phyloP scores from a whole-genome alignment of 1,140 invertebrate species.

The Anagrus nilaparvatae region DNA sequence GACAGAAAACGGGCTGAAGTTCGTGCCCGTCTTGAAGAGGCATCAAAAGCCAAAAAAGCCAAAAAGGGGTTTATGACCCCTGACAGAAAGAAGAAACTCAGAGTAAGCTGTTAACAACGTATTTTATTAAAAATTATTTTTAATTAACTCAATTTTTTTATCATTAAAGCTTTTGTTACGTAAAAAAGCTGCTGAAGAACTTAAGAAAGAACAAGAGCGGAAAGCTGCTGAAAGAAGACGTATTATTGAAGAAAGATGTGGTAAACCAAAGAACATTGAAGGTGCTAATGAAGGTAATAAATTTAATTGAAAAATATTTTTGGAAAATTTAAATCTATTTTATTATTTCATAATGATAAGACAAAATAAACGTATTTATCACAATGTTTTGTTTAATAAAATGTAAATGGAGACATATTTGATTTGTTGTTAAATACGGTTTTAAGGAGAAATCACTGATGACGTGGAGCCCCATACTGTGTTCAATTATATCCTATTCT shows the following conservation, averaged over 20 bases:
- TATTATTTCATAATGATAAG: too few species aligned
- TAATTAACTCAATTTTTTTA: slow-evolving; percentile 5
- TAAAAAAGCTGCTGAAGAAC: slow-evolving; percentile 99
- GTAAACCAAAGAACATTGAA: slow-evolving; percentile 80
- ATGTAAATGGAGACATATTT: too few species aligned
- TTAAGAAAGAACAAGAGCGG: slow-evolving; percentile 98
- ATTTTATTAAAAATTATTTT: too few species aligned
- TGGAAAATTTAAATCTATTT: too few species aligned
- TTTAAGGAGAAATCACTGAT: too few species aligned
- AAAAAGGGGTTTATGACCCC: slow-evolving; percentile 99
- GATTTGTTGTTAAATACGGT: too few species aligned
- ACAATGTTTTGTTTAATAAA: too few species aligned
- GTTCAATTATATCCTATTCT: too few species aligned
- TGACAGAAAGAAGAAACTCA: slow-evolving; percentile 96
- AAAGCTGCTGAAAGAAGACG: slow-evolving; percentile 96
- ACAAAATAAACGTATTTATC: too few species aligned
- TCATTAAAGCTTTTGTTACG: slow-evolving; percentile 80
- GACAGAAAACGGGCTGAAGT: slow-evolving; percentile 92
- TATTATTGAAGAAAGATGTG: slow-evolving; percentile 92
- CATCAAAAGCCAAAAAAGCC: slow-evolving; percentile 88
- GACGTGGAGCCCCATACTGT: too few species aligned
- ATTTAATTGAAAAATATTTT: too few species aligned
- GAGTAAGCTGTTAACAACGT: slow-evolving; percentile 65
- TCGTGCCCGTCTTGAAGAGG: slow-evolving; percentile 90
- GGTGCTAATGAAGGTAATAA: slow-evolving; percentile 87